These are phyloP conservation scores for Nyctalus aviator DNA, from an alignment of 2,797 vertebrate genomes.

Conservation along the genomic window DNA sequence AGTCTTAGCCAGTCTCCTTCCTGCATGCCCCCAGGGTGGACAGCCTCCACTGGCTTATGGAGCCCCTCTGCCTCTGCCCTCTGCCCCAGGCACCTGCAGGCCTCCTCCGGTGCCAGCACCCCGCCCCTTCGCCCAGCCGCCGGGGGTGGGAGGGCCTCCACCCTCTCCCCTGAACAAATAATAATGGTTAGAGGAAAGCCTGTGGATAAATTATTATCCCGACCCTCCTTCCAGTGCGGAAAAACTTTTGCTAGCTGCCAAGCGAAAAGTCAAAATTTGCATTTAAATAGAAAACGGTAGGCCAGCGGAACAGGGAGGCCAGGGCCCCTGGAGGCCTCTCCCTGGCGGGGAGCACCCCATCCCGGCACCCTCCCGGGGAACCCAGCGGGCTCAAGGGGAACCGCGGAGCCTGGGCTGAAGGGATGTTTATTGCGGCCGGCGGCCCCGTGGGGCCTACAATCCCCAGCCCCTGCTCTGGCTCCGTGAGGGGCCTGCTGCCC, in stretches of 20 bases:
- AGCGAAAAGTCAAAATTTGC: constrained; percentile 91
- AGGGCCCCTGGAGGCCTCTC: constrained; percentile 27
- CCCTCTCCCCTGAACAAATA: constrained; percentile 83
- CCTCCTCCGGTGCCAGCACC: not conserved
- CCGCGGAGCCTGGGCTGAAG: not conserved
- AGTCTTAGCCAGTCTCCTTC: not conserved
- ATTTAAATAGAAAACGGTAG: constrained; percentile 88
- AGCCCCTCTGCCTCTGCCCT: not conserved
- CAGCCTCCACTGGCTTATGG: not conserved
- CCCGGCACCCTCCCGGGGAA: not conserved
- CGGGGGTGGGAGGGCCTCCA: not conserved
- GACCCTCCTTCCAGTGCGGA: constrained; percentile 85
- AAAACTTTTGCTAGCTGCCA: constrained; percentile 85
- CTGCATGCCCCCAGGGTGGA: not conserved
- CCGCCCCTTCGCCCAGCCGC: constrained; percentile 4
- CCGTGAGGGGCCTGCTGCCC: not conserved
- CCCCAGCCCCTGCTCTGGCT: not conserved
- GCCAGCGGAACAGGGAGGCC: constrained; percentile 59
- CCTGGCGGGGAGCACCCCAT: not conserved
- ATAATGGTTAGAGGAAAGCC: constrained; percentile 81
- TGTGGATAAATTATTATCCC: constrained; percentile 89
- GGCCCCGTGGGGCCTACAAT: not conserved
- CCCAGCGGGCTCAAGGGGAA: not conserved
- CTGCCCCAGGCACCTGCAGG: not conserved
- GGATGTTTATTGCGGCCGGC: not conserved